Evolutionary conservation across 2,888 invertebrate species (phyloP).

Genomic region (Polydrusus tereticollis): DNA sequence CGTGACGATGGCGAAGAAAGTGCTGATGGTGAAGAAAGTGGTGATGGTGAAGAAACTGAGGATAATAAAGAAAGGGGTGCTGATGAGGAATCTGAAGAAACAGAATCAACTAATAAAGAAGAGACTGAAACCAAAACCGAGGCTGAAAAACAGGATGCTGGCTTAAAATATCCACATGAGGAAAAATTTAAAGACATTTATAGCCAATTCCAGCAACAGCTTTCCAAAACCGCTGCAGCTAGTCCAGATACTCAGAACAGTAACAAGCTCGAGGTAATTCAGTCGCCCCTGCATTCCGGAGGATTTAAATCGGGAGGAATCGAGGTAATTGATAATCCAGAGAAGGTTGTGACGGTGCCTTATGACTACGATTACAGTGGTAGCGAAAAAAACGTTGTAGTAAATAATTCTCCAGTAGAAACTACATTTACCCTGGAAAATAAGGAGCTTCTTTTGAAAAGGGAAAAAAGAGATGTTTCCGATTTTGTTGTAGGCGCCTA

Average conservation of each 20-base stretch:
- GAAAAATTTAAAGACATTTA: conserved; percentile 44
- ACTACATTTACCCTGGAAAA: too few relatives aligned
- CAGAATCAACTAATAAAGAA: neutral
- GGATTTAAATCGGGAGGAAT: conserved; percentile 57
- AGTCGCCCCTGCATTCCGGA: conserved; percentile 55
- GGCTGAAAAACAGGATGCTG: neutral
- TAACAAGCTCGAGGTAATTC: conserved; percentile 53
- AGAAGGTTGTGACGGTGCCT: conserved; percentile 61
- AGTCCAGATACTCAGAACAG: conserved; percentile 40
- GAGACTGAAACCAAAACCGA: conserved; percentile 6
- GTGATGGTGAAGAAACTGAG: neutral
- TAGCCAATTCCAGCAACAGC: conserved; percentile 26
- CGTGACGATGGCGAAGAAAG: conserved; percentile 27
- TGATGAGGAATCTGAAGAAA: neutral
- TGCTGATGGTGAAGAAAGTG: too few relatives aligned
- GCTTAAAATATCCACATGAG: conserved; percentile 37
- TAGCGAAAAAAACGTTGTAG: conserved; percentile 51
- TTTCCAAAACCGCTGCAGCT: neutral
- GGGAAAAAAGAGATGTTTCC: conserved; percentile 21
- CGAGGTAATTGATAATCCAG: conserved; percentile 58
- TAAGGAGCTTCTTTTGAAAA: neutral
- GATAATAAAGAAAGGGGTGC: conserved; percentile 7
- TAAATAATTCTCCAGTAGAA: conserved; percentile 3
- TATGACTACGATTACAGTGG: conserved; percentile 61
- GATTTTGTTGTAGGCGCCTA: neutral